These are phyloP conservation scores for Ictalurus punctatus DNA, from an alignment of 2,113 vertebrate genomes.

Conservation along the genomic window DNA sequence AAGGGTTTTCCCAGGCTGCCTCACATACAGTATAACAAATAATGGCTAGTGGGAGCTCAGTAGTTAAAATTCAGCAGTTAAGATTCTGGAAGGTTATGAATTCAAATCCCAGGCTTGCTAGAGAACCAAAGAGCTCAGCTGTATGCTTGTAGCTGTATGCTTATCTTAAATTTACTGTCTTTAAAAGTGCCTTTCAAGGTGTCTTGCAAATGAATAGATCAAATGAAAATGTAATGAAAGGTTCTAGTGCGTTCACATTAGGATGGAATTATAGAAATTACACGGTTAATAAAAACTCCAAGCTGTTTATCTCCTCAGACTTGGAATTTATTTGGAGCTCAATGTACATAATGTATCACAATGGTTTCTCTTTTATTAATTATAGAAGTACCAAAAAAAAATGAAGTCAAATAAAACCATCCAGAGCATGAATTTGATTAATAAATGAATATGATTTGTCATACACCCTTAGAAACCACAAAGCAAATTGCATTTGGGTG, in stretches of 20 bases:
- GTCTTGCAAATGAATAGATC: not conserved
- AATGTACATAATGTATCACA: not conserved
- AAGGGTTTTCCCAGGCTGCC: no score
- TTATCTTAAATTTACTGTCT: no score
- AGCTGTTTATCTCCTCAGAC: not conserved
- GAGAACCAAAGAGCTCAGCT: no score
- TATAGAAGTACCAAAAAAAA: not conserved
- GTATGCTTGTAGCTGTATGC: no score
- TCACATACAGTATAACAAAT: no score
- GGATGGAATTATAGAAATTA: not conserved
- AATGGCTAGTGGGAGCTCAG: not conserved
- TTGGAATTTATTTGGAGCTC: not conserved
- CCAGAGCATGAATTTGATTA: not conserved
- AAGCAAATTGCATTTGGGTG: not conserved
- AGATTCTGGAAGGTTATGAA: not conserved
- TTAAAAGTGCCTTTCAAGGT: not conserved
- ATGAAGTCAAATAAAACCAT: not conserved
- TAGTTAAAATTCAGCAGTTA: not conserved
- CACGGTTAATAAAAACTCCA: not conserved
- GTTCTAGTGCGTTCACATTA: not conserved
- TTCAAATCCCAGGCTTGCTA: not conserved
- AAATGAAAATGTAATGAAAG: not conserved
- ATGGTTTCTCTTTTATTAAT: not conserved
- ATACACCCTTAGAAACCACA: not conserved
- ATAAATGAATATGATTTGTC: not conserved